Percentiles rank a stretch among this genome's conserved stretches.
Conservation (phyloP, 1,140 invertebrate genomes). For the Yoshiicerus persimilis region DNA sequence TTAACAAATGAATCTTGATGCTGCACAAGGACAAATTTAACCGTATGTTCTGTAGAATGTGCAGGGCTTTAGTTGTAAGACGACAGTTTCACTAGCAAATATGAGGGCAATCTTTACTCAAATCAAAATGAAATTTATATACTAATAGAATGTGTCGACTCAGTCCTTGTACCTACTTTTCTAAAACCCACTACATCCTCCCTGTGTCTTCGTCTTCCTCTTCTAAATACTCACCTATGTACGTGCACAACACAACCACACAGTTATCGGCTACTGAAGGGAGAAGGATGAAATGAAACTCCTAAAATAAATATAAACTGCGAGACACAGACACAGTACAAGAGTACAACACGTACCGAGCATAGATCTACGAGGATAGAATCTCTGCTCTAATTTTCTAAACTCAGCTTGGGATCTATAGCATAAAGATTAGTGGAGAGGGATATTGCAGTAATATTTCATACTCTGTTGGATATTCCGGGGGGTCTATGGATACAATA, state of each 20-base stretch:
- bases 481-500: background rate
- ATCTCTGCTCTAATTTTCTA: slow-evolving; percentile 26
- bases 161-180: background rate
- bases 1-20: background rate
- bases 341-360: background rate
- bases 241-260: background rate
- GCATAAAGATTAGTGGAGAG: slow-evolving; percentile 33
- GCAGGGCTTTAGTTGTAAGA: background rate
- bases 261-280: background rate
- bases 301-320: slow-evolving; percentile 4
- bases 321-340: no score
- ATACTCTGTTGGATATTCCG: slow-evolving; percentile 33
- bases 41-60: background rate
- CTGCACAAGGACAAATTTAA: background rate
- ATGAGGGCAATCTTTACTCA: background rate
- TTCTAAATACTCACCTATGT: no score
- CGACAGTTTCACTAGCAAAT: background rate
- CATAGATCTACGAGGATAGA: background rate
- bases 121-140: background rate
- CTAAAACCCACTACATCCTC: no score
- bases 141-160: background rate
- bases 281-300: background rate
- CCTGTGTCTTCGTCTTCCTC: no score
- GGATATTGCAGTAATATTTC: slow-evolving; percentile 36
- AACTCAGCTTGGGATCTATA: slow-evolving; percentile 28